These are phyloP conservation scores for Dolichallabes microphthalmus DNA, from an alignment of 2,113 vertebrate species.

Conservation along the genomic window DNA sequence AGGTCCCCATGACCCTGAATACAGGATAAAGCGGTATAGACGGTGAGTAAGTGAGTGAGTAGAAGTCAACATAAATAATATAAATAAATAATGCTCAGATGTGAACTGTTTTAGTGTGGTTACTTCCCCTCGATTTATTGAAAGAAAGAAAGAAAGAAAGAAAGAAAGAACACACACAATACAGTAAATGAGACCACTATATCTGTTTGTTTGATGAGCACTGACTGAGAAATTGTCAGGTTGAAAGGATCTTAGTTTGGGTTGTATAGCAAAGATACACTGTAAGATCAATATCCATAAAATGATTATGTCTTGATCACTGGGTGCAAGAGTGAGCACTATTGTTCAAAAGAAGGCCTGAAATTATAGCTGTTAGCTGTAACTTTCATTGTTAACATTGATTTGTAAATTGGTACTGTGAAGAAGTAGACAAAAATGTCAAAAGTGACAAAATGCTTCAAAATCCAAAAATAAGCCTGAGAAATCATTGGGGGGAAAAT, in stretches of 20 bases:
- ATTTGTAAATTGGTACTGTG: not conserved
- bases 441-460: not conserved
- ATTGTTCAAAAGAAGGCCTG: not conserved
- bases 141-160: too few relatives aligned
- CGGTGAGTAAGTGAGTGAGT: not conserved
- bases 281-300: not conserved
- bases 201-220: not conserved
- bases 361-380: not conserved
- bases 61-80: too few relatives aligned
- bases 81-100: not conserved
- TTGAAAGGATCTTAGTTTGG: not conserved
- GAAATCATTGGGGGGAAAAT: not conserved
- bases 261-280: not conserved
- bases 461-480: not conserved
- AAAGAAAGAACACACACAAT: not conserved
- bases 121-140: not conserved
- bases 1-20: too few relatives aligned
- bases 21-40: too few relatives aligned
- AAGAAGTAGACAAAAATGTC: not conserved
- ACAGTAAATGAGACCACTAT: not conserved
- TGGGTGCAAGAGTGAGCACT: not conserved
- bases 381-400: not conserved
- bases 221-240: not conserved
- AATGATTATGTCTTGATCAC: not conserved
- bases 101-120: not conserved